Percentiles rank a stretch among this genome's conserved stretches.
Conservation (phyloP, 2,888 invertebrate genomes). For the Amiota mariae region DNA sequence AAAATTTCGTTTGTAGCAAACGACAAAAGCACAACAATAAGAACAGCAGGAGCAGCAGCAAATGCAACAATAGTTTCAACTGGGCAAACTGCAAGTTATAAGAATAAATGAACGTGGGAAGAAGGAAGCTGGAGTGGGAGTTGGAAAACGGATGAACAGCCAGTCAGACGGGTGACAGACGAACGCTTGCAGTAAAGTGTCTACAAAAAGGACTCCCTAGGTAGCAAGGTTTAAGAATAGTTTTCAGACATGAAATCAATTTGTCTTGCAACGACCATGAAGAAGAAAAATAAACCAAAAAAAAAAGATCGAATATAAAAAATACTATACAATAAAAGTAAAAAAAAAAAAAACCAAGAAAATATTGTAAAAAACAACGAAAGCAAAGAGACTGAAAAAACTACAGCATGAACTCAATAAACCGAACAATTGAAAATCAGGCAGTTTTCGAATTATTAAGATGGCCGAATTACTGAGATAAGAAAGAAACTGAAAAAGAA, state of each 20-base stretch:
- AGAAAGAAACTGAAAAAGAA: no score
- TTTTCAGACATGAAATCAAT: slow-evolving; percentile 68
- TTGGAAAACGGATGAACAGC: no score
- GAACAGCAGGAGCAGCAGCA: slow-evolving; percentile 2
- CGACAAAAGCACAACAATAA: slow-evolving; percentile 23
- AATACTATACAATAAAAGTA: background rate
- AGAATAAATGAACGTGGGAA: no score
- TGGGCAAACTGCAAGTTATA: no score
- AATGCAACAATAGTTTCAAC: slow-evolving; percentile 1
- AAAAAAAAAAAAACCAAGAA: background rate
- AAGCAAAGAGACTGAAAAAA: background rate
- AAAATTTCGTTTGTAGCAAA: background rate
- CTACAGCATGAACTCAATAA: no score
- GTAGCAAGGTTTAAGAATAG: slow-evolving; percentile 61
- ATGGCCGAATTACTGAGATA: no score
- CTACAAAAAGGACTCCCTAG: slow-evolving; percentile 55
- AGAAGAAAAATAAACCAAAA: slow-evolving; percentile 41
- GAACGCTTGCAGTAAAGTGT: slow-evolving; percentile 25
- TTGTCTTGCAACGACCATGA: slow-evolving; percentile 55
- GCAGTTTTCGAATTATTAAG: no score
- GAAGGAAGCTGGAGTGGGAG: no score
- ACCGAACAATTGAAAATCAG: no score
- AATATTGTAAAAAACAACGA: background rate
- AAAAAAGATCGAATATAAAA: slow-evolving; percentile 52
- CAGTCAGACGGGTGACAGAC: slow-evolving; percentile 25